Evolutionary conservation across 2,797 vertebrate genomes (phyloP).

Genomic region (Kryptopterus vitreolus): DNA sequence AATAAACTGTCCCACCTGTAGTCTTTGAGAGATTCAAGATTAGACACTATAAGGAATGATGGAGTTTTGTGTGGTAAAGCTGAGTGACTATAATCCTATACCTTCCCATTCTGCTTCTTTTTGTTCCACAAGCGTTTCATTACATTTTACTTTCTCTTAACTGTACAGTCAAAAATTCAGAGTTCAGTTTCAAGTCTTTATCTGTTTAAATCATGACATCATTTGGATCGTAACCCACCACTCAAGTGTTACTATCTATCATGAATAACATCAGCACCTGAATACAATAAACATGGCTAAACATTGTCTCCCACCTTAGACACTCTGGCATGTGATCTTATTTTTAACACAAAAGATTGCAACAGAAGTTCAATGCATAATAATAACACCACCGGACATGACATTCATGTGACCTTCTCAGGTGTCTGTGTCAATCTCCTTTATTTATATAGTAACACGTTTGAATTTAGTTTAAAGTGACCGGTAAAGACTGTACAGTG

Average conservation of each 20-base stretch:
- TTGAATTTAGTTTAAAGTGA: neutral
- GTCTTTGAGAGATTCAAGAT: neutral
- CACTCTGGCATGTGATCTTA: neutral
- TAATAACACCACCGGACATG: neutral
- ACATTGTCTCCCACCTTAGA: neutral
- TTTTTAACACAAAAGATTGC: neutral
- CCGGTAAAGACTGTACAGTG: neutral
- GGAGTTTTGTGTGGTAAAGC: neutral
- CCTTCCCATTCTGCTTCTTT: neutral
- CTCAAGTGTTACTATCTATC: neutral
- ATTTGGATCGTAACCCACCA: neutral
- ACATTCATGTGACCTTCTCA: neutral
- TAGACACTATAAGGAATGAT: neutral
- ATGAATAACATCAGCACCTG: neutral
- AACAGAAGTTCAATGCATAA: neutral
- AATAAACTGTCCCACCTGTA: constrained; percentile 22
- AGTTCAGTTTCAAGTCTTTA: too few species aligned
- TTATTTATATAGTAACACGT: neutral
- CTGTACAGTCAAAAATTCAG: too few species aligned
- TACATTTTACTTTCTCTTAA: neutral
- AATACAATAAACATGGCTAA: neutral
- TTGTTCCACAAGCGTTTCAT: neutral
- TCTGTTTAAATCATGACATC: neutral
- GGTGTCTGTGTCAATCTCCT: neutral
- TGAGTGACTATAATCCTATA: neutral